phyloP scores from a whole-genome alignment of 2,888 invertebrate genomes.

The Rapana venosa region DNA sequence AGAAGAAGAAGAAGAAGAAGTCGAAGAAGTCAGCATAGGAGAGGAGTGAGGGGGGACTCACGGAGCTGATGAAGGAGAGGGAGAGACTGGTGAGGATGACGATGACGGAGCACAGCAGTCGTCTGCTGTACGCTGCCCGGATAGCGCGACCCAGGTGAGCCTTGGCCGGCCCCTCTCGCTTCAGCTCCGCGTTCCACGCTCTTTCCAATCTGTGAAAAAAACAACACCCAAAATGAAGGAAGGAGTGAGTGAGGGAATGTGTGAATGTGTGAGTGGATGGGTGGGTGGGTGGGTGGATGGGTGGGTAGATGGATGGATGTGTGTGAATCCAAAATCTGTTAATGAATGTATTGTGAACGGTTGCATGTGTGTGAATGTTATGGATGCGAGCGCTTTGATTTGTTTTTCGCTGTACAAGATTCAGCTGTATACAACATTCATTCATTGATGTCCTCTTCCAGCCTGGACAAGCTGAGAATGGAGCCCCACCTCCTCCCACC shows the following conservation, averaged over 20 bases:
- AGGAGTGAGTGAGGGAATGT: neutral
- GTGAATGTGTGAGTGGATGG: neutral
- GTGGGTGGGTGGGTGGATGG: neutral
- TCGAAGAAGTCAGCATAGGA: neutral
- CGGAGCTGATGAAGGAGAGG: slow-evolving; percentile 81
- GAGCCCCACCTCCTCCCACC: neutral
- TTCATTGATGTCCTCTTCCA: too few relatives aligned
- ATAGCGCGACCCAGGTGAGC: slow-evolving; percentile 80
- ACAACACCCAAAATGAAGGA: neutral
- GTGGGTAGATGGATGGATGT: neutral
- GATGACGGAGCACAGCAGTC: slow-evolving; percentile 78
- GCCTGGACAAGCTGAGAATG: too few relatives aligned
- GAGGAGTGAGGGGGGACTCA: slow-evolving; percentile 59
- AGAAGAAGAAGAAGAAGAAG: neutral
- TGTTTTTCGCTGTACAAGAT: too few relatives aligned
- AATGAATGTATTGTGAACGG: too few relatives aligned
- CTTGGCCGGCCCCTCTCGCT: slow-evolving; percentile 77
- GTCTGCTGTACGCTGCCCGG: slow-evolving; percentile 80
- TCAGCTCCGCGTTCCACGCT: slow-evolving; percentile 81
- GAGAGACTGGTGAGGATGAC: slow-evolving; percentile 78
- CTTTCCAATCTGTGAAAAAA: slow-evolving; percentile 78
- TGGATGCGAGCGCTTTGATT: too few relatives aligned
- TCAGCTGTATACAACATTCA: too few relatives aligned
- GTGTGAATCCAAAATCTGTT: too few relatives aligned
- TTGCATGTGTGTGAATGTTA: too few relatives aligned